These are phyloP conservation scores for Phortica variegata DNA, from an alignment of 1,140 invertebrate species.

Conservation along the genomic window DNA sequence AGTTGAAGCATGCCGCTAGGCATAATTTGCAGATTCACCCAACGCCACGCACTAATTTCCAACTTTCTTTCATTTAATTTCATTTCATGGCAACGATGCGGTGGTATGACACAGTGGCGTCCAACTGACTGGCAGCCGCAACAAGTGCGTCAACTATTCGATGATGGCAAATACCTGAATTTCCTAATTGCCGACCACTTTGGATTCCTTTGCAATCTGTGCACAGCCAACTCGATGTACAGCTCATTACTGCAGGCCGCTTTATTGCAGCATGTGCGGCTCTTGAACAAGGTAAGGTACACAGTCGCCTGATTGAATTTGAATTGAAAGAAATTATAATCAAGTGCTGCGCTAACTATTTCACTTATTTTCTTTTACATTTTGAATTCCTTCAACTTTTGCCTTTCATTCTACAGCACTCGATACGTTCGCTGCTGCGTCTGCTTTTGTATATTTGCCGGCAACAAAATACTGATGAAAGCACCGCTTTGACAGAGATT, in stretches of 20 bases:
- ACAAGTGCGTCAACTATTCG: conserved; percentile 48
- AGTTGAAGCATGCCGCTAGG: too few species aligned
- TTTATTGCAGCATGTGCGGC: conserved; percentile 26
- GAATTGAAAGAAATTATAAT: too few species aligned
- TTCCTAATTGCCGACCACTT: conserved; percentile 56
- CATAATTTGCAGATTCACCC: too few species aligned
- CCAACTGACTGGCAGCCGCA: conserved; percentile 44
- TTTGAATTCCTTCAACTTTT: conserved; percentile 5
- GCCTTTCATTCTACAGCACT: conserved; percentile 20
- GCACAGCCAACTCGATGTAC: conserved; percentile 42
- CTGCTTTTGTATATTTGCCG: conserved; percentile 30
- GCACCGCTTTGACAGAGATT: conserved; percentile 10
- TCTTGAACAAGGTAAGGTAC: conserved; percentile 35
- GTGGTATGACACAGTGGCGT: too few species aligned
- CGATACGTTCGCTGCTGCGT: conserved; percentile 36
- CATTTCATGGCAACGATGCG: conserved; percentile 5
- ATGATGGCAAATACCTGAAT: conserved; percentile 42
- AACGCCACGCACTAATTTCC: too few species aligned
- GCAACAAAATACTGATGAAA: conserved; percentile 2
- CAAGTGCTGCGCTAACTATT: background rate
- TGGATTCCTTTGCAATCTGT: conserved; percentile 49
- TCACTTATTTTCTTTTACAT: conserved; percentile 2
- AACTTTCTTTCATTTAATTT: background rate
- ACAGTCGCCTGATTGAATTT: conserved; percentile 8
- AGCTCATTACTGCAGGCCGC: conserved; percentile 45